Percentiles rank a stretch among this genome's conserved stretches.
phyloP scores from a whole-genome alignment of 2,797 vertebrate genomes.

The Apogon talboti region DNA sequence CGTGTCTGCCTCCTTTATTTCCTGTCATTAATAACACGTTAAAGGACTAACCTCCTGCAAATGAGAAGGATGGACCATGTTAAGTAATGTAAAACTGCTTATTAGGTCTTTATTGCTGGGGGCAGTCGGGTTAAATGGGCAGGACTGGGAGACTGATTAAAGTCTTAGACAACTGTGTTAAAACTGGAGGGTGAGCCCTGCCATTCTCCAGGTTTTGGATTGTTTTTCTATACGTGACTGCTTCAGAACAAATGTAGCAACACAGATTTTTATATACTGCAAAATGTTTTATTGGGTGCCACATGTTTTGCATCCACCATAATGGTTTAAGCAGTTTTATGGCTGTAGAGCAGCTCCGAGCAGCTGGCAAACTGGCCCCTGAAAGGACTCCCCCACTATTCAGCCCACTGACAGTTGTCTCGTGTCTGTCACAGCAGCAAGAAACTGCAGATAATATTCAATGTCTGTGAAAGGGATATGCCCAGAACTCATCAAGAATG shows the following conservation, averaged over 20 bases:
- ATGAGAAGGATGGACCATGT: conserved; percentile 42
- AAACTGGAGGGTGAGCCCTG: conserved; percentile 18
- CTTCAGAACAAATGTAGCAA: background rate
- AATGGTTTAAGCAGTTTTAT: conserved; percentile 21
- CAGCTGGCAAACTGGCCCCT: conserved; percentile 52
- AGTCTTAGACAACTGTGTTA: conserved; percentile 38
- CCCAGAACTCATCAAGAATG: conserved; percentile 32
- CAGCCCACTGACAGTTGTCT: conserved; percentile 47
- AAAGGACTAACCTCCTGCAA: conserved; percentile 52
- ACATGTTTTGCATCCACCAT: conserved; percentile 43
- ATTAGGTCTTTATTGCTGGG: conserved; percentile 58
- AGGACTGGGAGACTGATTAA: conserved; percentile 58
- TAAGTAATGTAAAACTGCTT: conserved; percentile 61
- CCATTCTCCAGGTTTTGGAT: background rate
- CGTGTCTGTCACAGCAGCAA: conserved; percentile 44
- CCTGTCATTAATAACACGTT: conserved; percentile 54
- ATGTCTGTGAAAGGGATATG: conserved; percentile 58
- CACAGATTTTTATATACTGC: conserved; percentile 5
- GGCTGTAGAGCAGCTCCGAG: conserved; percentile 23
- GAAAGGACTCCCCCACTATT: conserved; percentile 18
- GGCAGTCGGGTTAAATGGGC: conserved; percentile 51
- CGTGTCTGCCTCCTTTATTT: conserved; percentile 55
- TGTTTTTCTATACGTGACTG: conserved; percentile 2
- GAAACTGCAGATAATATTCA: conserved; percentile 44
- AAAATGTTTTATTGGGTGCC: conserved; percentile 16